Base-by-base conservation (phyloP, 2,113 vertebrate species). In the Hippocampus comes region DNA sequence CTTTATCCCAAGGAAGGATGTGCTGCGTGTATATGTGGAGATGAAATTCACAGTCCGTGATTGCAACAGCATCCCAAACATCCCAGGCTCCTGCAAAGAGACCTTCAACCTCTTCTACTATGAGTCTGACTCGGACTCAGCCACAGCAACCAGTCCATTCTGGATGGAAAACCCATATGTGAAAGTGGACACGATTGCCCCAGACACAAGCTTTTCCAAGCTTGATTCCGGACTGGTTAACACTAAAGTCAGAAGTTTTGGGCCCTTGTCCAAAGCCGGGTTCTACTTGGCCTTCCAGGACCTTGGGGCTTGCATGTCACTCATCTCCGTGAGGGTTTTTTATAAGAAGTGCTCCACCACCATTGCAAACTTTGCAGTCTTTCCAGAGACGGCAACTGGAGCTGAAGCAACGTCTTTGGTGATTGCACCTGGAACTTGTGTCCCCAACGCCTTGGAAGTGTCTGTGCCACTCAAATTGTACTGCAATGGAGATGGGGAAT, bases 141-240 rank as follows among this genome's bases (percentile, higher is more conserved):
- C 97, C 75, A 97, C 97, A 0, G 95, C 95, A 48, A 96, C 92
- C 63, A 97, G 94, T 67, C 97, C 97, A 12, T 98, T 96, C 90
- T 99, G 97, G 97, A 99, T 99, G 97, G 97, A 99, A 89, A 99
- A 98, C 84, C 97, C 97, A 2, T 99, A 99, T 1, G 89, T 98
- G 74, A 99, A 99, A 91, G 97, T 99, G 94, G 97, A 99, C 94
- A 99, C 97, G 81, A 96, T 99, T 18, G 97, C 97, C 0, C 97
- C 97, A 0, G 97, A 99, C 0, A 95, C 96, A 87, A 99, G 96
- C 82, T 99, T 99, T 90, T 97, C 95, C 6, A 93, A 93, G 86
- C 92, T 98, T 1, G 97, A 97, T n/a, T 86, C 95, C 0, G 97
- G 96, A 18, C 92, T 94, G 0, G 94, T 99, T 73, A 99, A 99